phyloP scores from a whole-genome alignment of 2,888 invertebrate genomes.

The Oeneis ivallda region DNA sequence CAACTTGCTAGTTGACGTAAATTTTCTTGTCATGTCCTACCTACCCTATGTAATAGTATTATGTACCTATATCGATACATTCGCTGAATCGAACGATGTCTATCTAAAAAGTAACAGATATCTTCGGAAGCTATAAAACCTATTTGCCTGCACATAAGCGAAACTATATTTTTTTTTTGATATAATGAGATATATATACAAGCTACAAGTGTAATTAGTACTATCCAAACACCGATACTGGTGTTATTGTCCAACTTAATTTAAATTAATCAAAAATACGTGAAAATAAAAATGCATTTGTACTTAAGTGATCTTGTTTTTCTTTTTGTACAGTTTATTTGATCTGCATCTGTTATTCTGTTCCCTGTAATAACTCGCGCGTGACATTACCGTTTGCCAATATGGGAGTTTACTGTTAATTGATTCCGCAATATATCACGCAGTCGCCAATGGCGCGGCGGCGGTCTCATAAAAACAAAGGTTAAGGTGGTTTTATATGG shows the following conservation, averaged over 20 bases:
- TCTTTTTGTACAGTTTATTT: background rate
- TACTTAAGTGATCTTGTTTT: background rate
- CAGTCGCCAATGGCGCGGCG: background rate
- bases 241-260: too few species aligned
- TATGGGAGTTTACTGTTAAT: background rate
- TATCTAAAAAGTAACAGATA: background rate
- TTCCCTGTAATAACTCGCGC: background rate
- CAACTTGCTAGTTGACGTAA: background rate
- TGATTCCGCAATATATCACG: background rate
- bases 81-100: background rate
- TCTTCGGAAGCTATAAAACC: background rate
- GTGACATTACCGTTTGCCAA: constrained; percentile 5
- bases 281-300: too few species aligned
- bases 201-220: too few species aligned
- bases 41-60: too few species aligned
- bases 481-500: background rate
- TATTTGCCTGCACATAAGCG: background rate
- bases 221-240: too few species aligned
- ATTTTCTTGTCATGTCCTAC: background rate
- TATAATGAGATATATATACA: background rate
- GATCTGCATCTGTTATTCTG: background rate
- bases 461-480: background rate
- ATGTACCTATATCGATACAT: background rate
- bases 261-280: too few species aligned
- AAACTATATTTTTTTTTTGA: background rate